Evolutionary conservation across 2,797 vertebrate species (phyloP).

Genomic region (Sphenopsis melanotis): DNA sequence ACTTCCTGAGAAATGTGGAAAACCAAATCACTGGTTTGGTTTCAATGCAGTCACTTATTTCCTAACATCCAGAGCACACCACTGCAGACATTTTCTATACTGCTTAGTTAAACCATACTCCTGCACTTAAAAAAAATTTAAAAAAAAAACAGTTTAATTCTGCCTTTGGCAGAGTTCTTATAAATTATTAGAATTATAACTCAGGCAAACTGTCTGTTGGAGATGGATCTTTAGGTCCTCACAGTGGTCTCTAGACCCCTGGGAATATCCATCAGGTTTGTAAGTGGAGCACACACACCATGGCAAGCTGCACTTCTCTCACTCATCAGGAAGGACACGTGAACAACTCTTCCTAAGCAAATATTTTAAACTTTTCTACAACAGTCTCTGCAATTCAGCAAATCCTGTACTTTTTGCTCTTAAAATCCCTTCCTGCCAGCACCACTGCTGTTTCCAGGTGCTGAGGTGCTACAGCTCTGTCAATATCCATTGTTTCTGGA

Average conservation of each 20-base stretch:
- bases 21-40: neutral
- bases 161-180: neutral
- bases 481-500: neutral
- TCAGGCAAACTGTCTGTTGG: neutral
- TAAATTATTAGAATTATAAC: neutral
- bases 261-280: neutral
- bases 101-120: neutral
- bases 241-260: neutral
- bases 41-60: neutral
- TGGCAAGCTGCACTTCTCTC: neutral
- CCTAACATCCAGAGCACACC: neutral
- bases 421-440: neutral
- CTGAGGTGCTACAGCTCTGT: neutral
- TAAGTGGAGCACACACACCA: too few relatives aligned
- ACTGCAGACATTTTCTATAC: neutral
- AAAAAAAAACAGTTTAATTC: neutral
- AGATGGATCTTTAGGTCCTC: neutral
- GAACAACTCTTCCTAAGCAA: neutral
- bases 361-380: neutral
- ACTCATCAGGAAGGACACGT: neutral
- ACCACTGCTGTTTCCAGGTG: neutral
- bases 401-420: neutral
- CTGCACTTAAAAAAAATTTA: neutral
- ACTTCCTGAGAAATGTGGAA: slow-evolving; percentile 13
- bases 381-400: neutral